Percentiles rank a stretch among this genome's conserved stretches.
Evolutionary conservation across 1,140 invertebrate genomes (phyloP).

Genomic region (Aplysia californica): DNA sequence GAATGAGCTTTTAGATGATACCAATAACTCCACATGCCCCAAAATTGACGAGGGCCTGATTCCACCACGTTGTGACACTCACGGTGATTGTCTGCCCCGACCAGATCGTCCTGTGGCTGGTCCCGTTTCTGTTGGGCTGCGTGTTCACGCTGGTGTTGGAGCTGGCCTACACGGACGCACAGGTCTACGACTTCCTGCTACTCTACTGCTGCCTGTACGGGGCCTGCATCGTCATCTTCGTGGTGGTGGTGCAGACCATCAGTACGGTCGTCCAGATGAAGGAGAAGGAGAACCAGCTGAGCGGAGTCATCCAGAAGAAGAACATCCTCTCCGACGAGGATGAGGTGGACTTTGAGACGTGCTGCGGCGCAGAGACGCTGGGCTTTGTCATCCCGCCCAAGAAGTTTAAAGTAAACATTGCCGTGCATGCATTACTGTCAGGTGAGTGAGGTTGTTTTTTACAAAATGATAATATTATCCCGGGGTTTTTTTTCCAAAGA

Average conservation of each 20-base stretch:
- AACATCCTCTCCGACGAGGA: constrained; percentile 62
- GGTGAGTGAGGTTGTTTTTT: too few species aligned
- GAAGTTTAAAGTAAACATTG: constrained; percentile 59
- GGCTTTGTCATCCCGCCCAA: constrained; percentile 64
- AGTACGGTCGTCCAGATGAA: constrained; percentile 49
- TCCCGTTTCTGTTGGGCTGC: constrained; percentile 60
- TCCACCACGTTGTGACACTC: too few species aligned
- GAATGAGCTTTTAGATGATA: too few species aligned
- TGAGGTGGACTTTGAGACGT: constrained; percentile 63
- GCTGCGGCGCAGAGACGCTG: constrained; percentile 59
- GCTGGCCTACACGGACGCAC: constrained; percentile 36
- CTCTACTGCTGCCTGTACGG: constrained; percentile 54
- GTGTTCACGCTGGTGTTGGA: constrained; percentile 60
- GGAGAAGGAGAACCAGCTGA: constrained; percentile 34
- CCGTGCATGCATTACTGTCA: constrained; percentile 60
- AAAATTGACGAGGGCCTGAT: too few species aligned
- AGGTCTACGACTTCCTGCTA: constrained; percentile 46
- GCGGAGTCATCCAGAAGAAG: constrained; percentile 44
- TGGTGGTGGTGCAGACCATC: constrained; percentile 52
- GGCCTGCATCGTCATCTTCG: constrained; percentile 52
- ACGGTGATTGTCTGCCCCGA: too few species aligned
- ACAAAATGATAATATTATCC: too few species aligned
- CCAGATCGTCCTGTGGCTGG: constrained; percentile 48
- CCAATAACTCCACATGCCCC: too few species aligned
- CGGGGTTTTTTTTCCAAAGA: too few species aligned